Evolutionary conservation across 2,113 vertebrate genomes (phyloP).

Genomic region (cat (Felis catus)): F.catus_Fca126_mat1.0 CM031419.1:195671001-195671500

Average conservation of each 20-base stretch:
- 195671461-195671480: not conserved
- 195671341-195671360: not conserved
- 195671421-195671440: not conserved
- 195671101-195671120: constrained; percentile 89
- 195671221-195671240: constrained; percentile 78
- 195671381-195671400: constrained; percentile 6
- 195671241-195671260: constrained; percentile 22
- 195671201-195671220: constrained; percentile 87
- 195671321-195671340: constrained; percentile 55
- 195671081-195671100: constrained; percentile 86
- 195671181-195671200: constrained; percentile 91
- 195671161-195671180: constrained; percentile 87
- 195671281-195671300: constrained; percentile 68
- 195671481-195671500: not conserved
- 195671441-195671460: not conserved
- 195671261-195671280: constrained; percentile 63
- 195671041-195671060: constrained; percentile 84
- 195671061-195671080: constrained; percentile 86
- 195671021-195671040: constrained; percentile 84
- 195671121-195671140: constrained; percentile 87
- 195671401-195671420: constrained; percentile 7
- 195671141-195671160: constrained; percentile 89
- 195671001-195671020: constrained; percentile 86
- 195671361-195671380: not conserved
- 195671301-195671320: constrained; percentile 56